Percentiles rank a stretch among this genome's conserved stretches.
These are phyloP conservation scores for Danio choprae DNA, from an alignment of 2,797 vertebrate genomes.

Conservation along the genomic window DNA sequence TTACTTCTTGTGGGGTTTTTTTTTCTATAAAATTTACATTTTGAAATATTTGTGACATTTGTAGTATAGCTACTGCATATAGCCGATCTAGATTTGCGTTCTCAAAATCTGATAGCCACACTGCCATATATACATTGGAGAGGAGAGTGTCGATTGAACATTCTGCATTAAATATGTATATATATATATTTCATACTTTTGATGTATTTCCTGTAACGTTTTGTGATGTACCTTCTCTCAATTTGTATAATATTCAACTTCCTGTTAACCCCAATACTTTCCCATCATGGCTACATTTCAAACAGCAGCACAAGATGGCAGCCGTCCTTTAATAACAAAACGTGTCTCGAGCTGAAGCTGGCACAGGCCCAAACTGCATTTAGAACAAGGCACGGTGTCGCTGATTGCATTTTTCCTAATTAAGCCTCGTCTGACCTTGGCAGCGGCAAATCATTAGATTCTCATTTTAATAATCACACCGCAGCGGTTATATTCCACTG, in stretches of 20 bases:
- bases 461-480: conserved; percentile 81
- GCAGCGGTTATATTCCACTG: conserved; percentile 84
- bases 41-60: too few species aligned
- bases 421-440: conserved; percentile 86
- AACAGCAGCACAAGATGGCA: conserved; percentile 58
- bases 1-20: too few species aligned
- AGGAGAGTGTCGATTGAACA: neutral
- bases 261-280: neutral
- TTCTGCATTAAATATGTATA: neutral
- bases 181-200: neutral
- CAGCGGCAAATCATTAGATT: conserved; percentile 88
- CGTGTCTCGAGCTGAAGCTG: conserved; percentile 79
- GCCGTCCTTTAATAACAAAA: conserved; percentile 79
- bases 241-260: neutral
- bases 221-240: conserved; percentile 3
- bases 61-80: too few species aligned
- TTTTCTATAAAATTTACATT: too few species aligned
- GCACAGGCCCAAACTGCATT: conserved; percentile 80
- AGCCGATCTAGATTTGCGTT: too few species aligned
- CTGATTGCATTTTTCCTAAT: conserved; percentile 86
- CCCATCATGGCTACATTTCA: conserved; percentile 36
- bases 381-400: conserved; percentile 69
- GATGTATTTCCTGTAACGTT: neutral
- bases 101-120: neutral
- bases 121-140: neutral